Evolutionary conservation across 2,888 invertebrate genomes (phyloP), one percentile per base, ranked within the genome.

Genomic region (Pammene fasciana): DNA sequence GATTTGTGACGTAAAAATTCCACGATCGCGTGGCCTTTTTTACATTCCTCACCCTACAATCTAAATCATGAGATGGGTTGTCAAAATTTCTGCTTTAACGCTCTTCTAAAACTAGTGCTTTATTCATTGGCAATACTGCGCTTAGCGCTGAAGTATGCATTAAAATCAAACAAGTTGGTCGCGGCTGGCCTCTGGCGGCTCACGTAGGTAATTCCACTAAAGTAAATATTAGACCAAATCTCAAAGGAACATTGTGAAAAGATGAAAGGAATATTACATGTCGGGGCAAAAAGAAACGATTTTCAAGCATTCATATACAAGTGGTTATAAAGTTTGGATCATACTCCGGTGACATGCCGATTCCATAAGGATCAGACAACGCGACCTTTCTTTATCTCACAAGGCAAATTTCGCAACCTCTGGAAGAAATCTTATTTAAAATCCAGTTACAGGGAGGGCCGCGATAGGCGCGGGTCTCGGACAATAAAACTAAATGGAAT

Each of bases 401-500:
- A 79, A 87, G 84, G 88, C 87, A 89, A 92, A 92, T 90, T 90
- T 90, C 86, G 83, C 84, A 84, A 86, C 86, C 83, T 81, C 85
- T 83, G 83, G 84, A 78, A 85, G 86, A 84, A 89, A 91, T 90
- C 92, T 91, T 91, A 92, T 92, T 92, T 92, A 92, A 92, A 92
- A 92, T 92, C 92, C 90, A 84, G 91, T 92, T 91, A 91, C 85
- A 86, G 86, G 80, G 83, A 80, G 80, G 80, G 83, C 75, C 82
- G 86, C 90, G 92, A 92, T 92, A 92, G 90, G 92, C 90, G 86
- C 88, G 89, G 91, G 88, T 84, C 88, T 87, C 83, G 80, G 86
- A 90, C 91, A 92, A 91, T 92, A 92, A 91, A 92, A 92, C 92
- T 90, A 92, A 92, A 92, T 92, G 90, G 90, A 92, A 92, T 88